phyloP scores from a whole-genome alignment of 2,888 invertebrate genomes.

The Scaptomyza polygonia region DNA sequence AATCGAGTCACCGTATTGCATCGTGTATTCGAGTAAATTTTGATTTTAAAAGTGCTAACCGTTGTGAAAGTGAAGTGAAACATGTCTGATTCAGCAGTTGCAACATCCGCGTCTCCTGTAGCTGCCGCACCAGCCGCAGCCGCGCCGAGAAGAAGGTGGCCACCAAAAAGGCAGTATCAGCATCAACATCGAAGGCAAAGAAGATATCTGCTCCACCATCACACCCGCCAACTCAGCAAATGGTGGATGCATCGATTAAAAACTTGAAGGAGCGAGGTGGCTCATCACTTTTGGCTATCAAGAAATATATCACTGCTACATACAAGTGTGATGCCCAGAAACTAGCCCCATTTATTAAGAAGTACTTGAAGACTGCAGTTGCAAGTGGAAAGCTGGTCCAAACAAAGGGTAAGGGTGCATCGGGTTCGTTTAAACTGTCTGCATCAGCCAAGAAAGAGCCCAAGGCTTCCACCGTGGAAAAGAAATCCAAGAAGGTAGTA shows the following conservation, averaged over 20 bases:
- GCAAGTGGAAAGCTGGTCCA: slow-evolving; percentile 84
- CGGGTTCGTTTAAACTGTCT: slow-evolving; percentile 61
- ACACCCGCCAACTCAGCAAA: slow-evolving; percentile 55
- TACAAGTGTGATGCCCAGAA: slow-evolving; percentile 57
- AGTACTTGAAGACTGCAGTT: slow-evolving; percentile 86
- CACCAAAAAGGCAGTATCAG: slow-evolving; percentile 27
- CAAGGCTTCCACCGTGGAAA: slow-evolving; percentile 32
- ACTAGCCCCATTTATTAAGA: slow-evolving; percentile 86
- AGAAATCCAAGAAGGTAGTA: slow-evolving; percentile 28
- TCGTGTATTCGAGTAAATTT: background rate
- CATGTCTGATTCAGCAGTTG: slow-evolving; percentile 50
- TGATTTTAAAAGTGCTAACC: slow-evolving; percentile 2
- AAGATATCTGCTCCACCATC: slow-evolving; percentile 25
- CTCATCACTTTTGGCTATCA: slow-evolving; percentile 57
- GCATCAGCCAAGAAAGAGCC: slow-evolving; percentile 50
- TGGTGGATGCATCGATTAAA: slow-evolving; percentile 53
- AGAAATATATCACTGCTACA: slow-evolving; percentile 55
- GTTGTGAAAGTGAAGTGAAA: slow-evolving; percentile 25
- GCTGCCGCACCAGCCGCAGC: slow-evolving; percentile 28
- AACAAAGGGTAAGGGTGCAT: slow-evolving; percentile 66
- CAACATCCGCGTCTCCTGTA: slow-evolving; percentile 46
- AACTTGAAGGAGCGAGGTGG: slow-evolving; percentile 58
- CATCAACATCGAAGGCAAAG: slow-evolving; percentile 28
- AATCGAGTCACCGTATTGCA: slow-evolving; percentile 19
- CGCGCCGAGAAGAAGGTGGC: slow-evolving; percentile 35